Evolutionary conservation across 35 echinoderm and acorn worm genomes (phyloP).

Genomic region (Apostichopus parvimensis): DNA sequence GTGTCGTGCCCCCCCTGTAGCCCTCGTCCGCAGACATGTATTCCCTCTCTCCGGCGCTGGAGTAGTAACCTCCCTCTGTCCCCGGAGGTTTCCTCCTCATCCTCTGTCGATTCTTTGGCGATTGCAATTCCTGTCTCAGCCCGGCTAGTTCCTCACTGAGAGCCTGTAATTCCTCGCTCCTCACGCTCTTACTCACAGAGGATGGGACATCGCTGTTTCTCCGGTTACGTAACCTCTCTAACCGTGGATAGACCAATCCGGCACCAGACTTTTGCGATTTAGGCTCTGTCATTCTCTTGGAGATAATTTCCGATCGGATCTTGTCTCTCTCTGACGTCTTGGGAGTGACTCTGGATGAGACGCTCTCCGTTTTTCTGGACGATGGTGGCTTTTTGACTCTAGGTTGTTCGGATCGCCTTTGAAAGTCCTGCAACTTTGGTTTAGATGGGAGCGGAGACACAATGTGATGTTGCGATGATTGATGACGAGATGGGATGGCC

Average conservation of each 20-base stretch:
- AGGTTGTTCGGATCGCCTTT: background rate
- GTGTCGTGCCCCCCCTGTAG: background rate
- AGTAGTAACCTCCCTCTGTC: background rate
- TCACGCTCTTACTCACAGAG: constrained; percentile 30
- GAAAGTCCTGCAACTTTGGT: constrained; percentile 46
- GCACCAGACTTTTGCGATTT: background rate
- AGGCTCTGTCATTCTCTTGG: background rate
- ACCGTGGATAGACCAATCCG: background rate
- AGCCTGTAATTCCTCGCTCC: constrained; percentile 31
- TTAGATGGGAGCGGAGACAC: constrained; percentile 29
- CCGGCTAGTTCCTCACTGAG: constrained; percentile 1
- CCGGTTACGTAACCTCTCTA: background rate
- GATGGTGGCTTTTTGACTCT: background rate
- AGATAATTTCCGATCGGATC: background rate
- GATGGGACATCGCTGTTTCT: constrained; percentile 43
- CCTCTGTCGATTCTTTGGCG: background rate
- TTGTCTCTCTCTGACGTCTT: background rate
- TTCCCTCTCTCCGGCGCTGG: background rate
- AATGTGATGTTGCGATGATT: constrained; percentile 10
- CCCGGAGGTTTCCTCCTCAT: background rate
- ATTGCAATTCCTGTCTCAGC: background rate
- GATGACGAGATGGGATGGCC: constrained; percentile 3
- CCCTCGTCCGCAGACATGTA: background rate
- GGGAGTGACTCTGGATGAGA: constrained; percentile 8
- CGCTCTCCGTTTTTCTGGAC: background rate